Percentiles rank a stretch among this genome's conserved stretches.
Evolutionary conservation across 1,140 invertebrate genomes (phyloP).

Genomic region (Sitobion miscanthi): DNA sequence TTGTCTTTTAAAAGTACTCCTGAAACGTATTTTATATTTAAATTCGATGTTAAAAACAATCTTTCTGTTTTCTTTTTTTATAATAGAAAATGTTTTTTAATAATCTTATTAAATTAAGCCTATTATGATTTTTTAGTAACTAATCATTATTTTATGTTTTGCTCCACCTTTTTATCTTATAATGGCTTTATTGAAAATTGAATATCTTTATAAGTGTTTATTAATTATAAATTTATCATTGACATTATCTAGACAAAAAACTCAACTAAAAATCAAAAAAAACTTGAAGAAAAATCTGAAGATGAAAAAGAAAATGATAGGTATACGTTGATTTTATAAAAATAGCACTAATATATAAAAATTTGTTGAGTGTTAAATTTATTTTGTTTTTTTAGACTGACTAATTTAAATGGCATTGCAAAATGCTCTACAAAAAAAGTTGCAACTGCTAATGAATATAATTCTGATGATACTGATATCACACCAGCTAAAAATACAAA

Average conservation of each 20-base stretch:
- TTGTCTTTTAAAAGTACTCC: background rate
- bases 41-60: background rate
- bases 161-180: background rate
- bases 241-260: background rate
- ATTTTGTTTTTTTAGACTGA: slow-evolving; percentile 6
- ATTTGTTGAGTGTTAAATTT: background rate
- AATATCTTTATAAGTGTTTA: background rate
- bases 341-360: background rate
- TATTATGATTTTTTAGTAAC: background rate
- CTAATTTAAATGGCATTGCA: background rate
- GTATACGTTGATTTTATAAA: background rate
- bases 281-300: slow-evolving; percentile 11
- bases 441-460: background rate
- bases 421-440: background rate
- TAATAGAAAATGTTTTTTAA: background rate
- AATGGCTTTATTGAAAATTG: background rate
- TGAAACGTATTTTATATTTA: background rate
- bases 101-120: background rate
- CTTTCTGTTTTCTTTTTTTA: background rate
- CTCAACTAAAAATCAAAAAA: background rate
- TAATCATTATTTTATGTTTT: background rate
- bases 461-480: background rate
- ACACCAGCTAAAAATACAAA: background rate
- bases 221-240: background rate
- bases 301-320: slow-evolving; percentile 45